Evolutionary conservation across 2,113 vertebrate species (phyloP).

Genomic region (Addax nasomaculatus): DNA sequence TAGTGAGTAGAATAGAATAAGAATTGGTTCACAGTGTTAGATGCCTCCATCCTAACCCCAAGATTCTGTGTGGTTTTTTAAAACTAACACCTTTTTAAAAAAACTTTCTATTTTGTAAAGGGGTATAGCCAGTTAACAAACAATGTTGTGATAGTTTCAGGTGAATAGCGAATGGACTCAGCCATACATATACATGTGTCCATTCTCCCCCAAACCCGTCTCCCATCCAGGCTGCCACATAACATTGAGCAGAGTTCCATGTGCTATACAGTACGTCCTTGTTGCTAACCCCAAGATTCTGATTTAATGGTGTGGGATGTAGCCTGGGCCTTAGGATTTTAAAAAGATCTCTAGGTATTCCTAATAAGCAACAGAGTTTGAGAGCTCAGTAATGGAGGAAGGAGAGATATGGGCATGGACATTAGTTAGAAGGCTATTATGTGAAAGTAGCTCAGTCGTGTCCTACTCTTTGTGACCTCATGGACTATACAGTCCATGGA

Average conservation of each 20-base stretch:
- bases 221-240: background rate
- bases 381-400: background rate
- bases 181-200: background rate
- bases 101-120: background rate
- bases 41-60: background rate
- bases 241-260: background rate
- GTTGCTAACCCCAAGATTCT: background rate
- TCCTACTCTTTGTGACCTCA: background rate
- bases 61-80: background rate
- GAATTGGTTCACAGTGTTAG: background rate
- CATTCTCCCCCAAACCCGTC: background rate
- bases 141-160: background rate
- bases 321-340: background rate
- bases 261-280: background rate
- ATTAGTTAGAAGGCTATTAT: background rate
- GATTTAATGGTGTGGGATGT: background rate
- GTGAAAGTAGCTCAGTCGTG: background rate
- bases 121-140: background rate
- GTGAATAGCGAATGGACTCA: background rate
- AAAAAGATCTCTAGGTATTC: background rate
- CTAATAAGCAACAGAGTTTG: background rate
- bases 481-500: background rate
- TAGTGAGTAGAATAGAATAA: background rate
- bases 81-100: too few species aligned
- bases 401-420: background rate